These are phyloP conservation scores for Lonchura striata DNA, from an alignment of 2,113 vertebrate species.

Conservation along the genomic window DNA sequence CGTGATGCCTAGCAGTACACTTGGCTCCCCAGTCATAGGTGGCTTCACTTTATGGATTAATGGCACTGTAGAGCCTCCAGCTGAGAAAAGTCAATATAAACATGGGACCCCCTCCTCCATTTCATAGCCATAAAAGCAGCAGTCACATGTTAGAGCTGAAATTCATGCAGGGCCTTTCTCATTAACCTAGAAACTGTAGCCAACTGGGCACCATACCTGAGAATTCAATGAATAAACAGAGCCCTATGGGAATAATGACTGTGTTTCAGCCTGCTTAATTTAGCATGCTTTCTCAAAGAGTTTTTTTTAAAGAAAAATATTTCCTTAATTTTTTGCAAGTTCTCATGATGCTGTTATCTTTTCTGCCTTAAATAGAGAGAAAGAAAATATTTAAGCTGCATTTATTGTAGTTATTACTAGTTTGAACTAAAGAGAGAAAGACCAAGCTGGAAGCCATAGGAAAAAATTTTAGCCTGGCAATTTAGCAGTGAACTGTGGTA, in stretches of 20 bases:
- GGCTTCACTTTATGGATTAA: neutral
- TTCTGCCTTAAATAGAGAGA: neutral
- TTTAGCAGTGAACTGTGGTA: neutral
- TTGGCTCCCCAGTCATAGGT: neutral
- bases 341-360: neutral
- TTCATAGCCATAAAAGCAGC: neutral
- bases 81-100: neutral
- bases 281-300: neutral
- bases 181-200: constrained; percentile 7
- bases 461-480: neutral
- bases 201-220: neutral
- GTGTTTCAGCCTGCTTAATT: neutral
- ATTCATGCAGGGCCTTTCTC: neutral
- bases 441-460: accelerated
- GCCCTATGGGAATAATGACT: neutral
- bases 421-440: neutral
- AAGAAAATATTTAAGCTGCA: neutral
- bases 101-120: neutral
- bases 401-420: neutral
- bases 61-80: neutral
- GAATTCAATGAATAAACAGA: constrained; percentile 24
- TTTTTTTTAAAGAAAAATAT: neutral
- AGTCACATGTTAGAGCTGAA: neutral
- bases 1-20: neutral
- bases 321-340: neutral